Evolutionary conservation across 2,797 vertebrate species (phyloP).

Genomic region (Natrix natrix): DNA sequence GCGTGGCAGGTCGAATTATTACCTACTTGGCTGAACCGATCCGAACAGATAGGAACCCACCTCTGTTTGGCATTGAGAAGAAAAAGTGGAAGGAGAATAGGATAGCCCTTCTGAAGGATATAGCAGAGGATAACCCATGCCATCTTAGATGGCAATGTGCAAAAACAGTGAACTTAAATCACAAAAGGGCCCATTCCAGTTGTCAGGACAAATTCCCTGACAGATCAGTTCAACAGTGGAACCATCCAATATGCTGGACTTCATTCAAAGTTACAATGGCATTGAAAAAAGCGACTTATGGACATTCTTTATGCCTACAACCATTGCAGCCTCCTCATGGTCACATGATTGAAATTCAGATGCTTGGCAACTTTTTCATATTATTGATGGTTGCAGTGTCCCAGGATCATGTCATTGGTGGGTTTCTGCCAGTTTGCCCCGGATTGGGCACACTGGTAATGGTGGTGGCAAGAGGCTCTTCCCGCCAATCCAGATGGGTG

Average conservation of each 20-base stretch:
- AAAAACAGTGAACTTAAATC: neutral
- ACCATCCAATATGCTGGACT: neutral
- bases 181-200: neutral
- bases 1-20: too few relatives aligned
- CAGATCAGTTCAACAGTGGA: neutral
- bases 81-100: neutral
- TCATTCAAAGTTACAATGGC: neutral
- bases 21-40: too few relatives aligned
- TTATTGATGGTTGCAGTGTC: neutral
- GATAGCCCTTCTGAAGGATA: neutral
- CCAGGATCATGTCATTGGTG: neutral
- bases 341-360: neutral
- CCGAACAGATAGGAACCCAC: too few relatives aligned
- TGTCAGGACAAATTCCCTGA: neutral
- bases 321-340: neutral
- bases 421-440: too few relatives aligned
- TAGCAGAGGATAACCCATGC: neutral
- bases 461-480: too few relatives aligned
- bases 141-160: neutral
- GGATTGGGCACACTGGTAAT: too few relatives aligned
- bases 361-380: neutral
- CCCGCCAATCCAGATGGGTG: too few relatives aligned
- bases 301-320: neutral
- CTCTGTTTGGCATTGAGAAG: neutral
- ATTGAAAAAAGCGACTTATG: too few relatives aligned